Percentiles rank a stretch among this genome's conserved stretches.
Evolutionary conservation across 1,140 invertebrate species (phyloP).

Genomic region (Aphelenchoides besseyi): DNA sequence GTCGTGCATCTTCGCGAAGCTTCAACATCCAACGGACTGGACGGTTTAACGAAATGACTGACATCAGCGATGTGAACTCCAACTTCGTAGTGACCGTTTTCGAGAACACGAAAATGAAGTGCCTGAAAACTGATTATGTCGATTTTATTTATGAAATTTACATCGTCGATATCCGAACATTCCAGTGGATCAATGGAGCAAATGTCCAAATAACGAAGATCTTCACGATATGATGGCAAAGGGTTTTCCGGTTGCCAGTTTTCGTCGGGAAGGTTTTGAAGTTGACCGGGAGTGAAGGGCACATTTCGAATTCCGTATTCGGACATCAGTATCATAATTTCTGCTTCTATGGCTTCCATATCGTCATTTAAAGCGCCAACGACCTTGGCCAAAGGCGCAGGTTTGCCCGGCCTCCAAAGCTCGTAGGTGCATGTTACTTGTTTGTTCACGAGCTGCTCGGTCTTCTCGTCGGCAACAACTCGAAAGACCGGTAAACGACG

Average conservation of each 20-base stretch:
- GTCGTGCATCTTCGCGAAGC: conserved; percentile 53
- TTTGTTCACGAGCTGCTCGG: background rate
- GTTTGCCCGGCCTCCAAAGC: background rate
- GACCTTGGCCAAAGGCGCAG: background rate
- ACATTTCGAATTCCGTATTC: conserved; percentile 96
- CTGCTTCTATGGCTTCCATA: conserved; percentile 69
- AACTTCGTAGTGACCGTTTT: conserved; percentile 76
- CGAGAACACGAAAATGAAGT: conserved; percentile 77
- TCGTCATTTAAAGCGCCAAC: conserved; percentile 70
- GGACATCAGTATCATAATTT: conserved; percentile 70
- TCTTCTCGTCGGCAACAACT: background rate
- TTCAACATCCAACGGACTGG: conserved; percentile 75
- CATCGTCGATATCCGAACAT: conserved; percentile 98
- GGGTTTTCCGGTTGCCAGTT: conserved; percentile 75
- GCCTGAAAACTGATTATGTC: too few species aligned
- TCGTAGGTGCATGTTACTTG: background rate
- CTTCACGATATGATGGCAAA: conserved; percentile 32
- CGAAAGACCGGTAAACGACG: background rate
- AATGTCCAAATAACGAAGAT: conserved; percentile 73
- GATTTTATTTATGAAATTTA: too few species aligned
- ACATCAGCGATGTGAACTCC: conserved; percentile 92
- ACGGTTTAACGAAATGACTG: conserved; percentile 83
- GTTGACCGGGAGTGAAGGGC: conserved; percentile 86
- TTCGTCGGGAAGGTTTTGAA: conserved; percentile 81
- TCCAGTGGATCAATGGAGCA: conserved; percentile 97